phyloP scores from a whole-genome alignment of 2,113 vertebrate genomes.

The Paratilapia polleni region DNA sequence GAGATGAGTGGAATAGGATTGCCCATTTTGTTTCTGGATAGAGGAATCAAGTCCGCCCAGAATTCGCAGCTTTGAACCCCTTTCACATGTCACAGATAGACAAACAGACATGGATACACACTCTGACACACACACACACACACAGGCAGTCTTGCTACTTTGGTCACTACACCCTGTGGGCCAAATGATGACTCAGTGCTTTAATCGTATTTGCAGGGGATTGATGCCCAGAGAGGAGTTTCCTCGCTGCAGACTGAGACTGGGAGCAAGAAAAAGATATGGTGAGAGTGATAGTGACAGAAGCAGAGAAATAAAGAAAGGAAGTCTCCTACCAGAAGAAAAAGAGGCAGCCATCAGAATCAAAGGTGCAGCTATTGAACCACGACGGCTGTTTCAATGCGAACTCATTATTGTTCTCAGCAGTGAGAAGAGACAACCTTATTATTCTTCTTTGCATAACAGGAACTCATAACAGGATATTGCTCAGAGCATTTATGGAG shows the following conservation, averaged over 20 bases:
- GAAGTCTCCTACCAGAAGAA: neutral
- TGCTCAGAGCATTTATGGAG: constrained; percentile 61
- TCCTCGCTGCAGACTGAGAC: constrained; percentile 23
- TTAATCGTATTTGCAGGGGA: constrained; percentile 70
- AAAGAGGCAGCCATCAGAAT: constrained; percentile 36
- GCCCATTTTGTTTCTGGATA: constrained; percentile 49
- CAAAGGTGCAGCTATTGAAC: constrained; percentile 53
- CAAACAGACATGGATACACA: constrained; percentile 23
- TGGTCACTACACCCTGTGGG: constrained; percentile 52
- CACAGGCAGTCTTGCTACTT: constrained; percentile 6
- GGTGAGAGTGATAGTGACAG: constrained; percentile 13
- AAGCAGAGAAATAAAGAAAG: constrained; percentile 2
- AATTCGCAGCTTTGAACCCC: constrained; percentile 14
- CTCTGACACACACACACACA: constrained; percentile 9
- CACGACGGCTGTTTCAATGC: constrained; percentile 39
- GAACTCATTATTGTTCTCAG: constrained; percentile 67
- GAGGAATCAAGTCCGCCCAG: constrained; percentile 16
- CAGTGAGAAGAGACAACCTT: constrained; percentile 48
- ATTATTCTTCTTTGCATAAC: constrained; percentile 66
- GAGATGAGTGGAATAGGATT: constrained; percentile 53
- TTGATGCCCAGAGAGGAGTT: constrained; percentile 62
- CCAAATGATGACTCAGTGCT: constrained; percentile 63
- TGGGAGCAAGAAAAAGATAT: constrained; percentile 16
- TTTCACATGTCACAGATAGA: constrained; percentile 28
- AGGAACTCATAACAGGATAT: constrained; percentile 66